Evolutionary conservation across 2,113 vertebrate genomes (phyloP), one percentile per base, ranked within the genome.

Genomic region (Alethe diademata): DNA sequence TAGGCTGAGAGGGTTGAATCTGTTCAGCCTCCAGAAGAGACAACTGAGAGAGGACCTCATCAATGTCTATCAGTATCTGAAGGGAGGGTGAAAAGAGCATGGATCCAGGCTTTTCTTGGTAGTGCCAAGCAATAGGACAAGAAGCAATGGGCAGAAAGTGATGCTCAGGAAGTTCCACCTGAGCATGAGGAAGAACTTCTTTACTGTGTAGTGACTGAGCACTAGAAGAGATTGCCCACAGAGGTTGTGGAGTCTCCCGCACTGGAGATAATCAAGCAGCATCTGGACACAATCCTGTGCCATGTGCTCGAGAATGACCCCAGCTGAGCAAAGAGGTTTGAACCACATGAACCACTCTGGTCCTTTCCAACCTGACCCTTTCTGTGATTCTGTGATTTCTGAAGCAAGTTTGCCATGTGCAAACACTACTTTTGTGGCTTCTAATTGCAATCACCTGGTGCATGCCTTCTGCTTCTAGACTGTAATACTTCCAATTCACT

Each of bases 141-240:
- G 78, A 69, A 4, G 9, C 20, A 54, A 8, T 22, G 14, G 28
- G 40, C 17, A 75, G 47, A 53, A 82, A 26, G 5, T 22, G 19
- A 40, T 19, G 40, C 4, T 1, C 40, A 75, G 53, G 3, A 82
- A 35, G 16, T 47, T 67, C 11, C 20, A 40, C 14, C 38, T 47
- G 29, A 60, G 15, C 5, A 40, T 10, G 8, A 69, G 5, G 15
- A 60, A 29, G 69, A 81, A 26, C 7, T 29, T 18, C 11, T 43
- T 22, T 31, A 19, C 2, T 10, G 9, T 26, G 25, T 8, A 13
- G 35, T 54, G 2, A 35, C 20, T 1, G 5, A 4, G 7, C 29
- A 13, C 25, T 31, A 20, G 40, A 48, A 54, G 3, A 47, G n/a
- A 25, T 19, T 31, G 11, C 2, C 40, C n/a, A 31, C 12, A 81